Percentiles rank a stretch among this genome's conserved stretches.
Evolutionary conservation across 2,113 vertebrate genomes (phyloP).

Genomic region (Saimiri boliviensis): DNA sequence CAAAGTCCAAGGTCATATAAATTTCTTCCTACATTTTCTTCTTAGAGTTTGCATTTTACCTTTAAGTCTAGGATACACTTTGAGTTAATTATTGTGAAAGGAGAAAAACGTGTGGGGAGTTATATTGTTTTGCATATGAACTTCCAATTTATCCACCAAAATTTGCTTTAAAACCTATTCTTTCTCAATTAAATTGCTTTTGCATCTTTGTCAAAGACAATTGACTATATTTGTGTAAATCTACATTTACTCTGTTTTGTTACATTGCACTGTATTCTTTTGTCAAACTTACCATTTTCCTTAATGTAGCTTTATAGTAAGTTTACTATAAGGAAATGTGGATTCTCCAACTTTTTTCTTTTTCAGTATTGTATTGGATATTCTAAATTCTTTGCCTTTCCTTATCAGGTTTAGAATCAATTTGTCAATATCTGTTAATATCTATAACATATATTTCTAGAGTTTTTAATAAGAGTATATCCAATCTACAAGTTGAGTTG

Average conservation of each 20-base stretch:
- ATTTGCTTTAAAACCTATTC: background rate
- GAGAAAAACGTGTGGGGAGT: background rate
- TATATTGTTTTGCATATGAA: background rate
- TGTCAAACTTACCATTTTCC: background rate
- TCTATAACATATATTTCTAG: background rate
- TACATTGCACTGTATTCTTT: background rate
- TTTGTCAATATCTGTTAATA: background rate
- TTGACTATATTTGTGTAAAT: background rate
- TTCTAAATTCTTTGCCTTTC: background rate
- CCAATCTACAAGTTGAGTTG: background rate
- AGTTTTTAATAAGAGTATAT: background rate
- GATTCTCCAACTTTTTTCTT: background rate
- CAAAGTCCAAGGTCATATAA: background rate
- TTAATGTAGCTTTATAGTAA: background rate
- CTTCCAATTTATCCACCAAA: background rate
- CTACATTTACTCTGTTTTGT: background rate
- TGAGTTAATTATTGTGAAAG: background rate
- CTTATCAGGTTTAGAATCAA: background rate
- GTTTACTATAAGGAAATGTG: background rate
- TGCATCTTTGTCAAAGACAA: background rate
- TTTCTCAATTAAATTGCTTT: background rate
- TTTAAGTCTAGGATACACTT: background rate
- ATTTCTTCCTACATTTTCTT: background rate
- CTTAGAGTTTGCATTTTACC: background rate
- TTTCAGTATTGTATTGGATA: background rate